Conservation (phyloP, 2,113 vertebrate species). For the Abramis brama region DNA sequence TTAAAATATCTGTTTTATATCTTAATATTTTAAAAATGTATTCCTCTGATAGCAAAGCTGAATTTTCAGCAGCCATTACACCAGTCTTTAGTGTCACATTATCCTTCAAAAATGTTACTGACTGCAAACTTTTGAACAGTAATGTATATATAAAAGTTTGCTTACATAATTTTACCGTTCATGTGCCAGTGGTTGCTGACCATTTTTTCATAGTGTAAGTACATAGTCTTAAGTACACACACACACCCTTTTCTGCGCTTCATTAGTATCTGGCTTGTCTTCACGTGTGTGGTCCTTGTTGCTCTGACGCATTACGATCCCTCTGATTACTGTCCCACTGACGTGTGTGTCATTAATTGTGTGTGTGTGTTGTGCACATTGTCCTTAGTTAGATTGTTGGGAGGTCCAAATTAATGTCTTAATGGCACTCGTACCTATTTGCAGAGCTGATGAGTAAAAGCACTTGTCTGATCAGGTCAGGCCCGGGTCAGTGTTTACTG, state of each 20-base stretch:
- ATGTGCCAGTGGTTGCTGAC: too few relatives aligned
- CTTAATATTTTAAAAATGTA: background rate
- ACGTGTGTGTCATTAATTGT: constrained; percentile 11
- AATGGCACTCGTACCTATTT: constrained; percentile 27
- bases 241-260: background rate
- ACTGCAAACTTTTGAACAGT: too few relatives aligned
- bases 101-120: too few relatives aligned
- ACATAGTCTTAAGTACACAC: background rate
- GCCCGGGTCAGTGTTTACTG: constrained; percentile 40
- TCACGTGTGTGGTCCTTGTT: constrained; percentile 46
- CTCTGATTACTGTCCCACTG: constrained; percentile 25
- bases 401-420: constrained; percentile 34
- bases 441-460: constrained; percentile 26
- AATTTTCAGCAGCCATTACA: too few relatives aligned
- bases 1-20: too few relatives aligned
- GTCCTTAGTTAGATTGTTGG: constrained; percentile 16
- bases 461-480: constrained; percentile 45
- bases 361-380: background rate
- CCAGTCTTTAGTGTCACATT: too few relatives aligned
- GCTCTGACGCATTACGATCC: background rate
- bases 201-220: too few relatives aligned
- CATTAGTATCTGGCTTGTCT: constrained; percentile 43
- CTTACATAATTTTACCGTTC: too few relatives aligned
- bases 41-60: too few relatives aligned
- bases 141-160: too few relatives aligned